phyloP scores from a whole-genome alignment of 2,113 vertebrate species.

The Numida meleagris region DNA sequence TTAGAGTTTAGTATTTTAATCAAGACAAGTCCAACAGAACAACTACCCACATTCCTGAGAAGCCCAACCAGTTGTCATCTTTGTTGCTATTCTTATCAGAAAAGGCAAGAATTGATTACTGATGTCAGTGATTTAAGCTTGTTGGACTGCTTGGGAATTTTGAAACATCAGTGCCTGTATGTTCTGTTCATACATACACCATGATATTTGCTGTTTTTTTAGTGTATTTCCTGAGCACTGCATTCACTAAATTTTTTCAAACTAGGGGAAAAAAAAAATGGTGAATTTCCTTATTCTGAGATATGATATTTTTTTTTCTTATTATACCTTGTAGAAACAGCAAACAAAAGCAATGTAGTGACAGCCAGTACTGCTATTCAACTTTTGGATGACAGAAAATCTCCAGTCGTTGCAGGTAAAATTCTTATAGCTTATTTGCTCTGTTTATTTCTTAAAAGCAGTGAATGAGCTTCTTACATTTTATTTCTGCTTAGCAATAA shows the following conservation, averaged over 20 bases:
- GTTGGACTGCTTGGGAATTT: background rate
- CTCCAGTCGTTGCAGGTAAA: constrained; percentile 96
- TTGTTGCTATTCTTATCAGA: background rate
- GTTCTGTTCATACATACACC: background rate
- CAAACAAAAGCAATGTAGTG: constrained; percentile 94
- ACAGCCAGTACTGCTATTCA: constrained; percentile 96
- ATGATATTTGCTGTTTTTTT: background rate
- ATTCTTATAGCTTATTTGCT: background rate
- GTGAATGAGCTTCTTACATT: background rate
- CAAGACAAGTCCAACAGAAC: background rate
- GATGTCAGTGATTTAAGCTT: background rate
- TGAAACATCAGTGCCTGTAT: background rate
- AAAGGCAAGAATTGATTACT: background rate
- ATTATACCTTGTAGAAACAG: constrained; percentile 75
- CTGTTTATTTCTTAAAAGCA: background rate
- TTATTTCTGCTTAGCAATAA: background rate
- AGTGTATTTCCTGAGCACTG: background rate
- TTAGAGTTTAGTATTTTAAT: background rate
- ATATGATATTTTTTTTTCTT: background rate
- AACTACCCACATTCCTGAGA: background rate
- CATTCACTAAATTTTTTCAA: background rate
- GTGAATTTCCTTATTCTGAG: background rate
- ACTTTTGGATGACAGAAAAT: constrained; percentile 95
- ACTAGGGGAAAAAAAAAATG: too few species aligned
- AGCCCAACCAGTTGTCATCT: background rate